Base-by-base conservation (phyloP, 2,113 vertebrate species). In the Enhydra lutris region DNA sequence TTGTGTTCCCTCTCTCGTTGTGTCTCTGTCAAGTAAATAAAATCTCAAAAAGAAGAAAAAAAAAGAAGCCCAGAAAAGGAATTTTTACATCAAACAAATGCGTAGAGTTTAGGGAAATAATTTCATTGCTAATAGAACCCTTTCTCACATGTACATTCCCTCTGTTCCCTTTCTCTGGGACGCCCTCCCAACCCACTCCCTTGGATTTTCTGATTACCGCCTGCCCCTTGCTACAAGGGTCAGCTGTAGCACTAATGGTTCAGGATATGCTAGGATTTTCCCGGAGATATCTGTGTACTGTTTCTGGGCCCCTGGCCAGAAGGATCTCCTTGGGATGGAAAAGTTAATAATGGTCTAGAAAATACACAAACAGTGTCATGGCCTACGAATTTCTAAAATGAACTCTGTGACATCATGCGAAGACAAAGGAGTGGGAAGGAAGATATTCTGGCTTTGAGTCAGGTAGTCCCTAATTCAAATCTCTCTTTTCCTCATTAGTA, bases 291-390 rank as follows among this genome's bases (percentile, higher is more conserved):
- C 9, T 59, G 71, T 65, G 76, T 78, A 39, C 24, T 29, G n/a
- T 45, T 36, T 52, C 73, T 6, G 45, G 34, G 76, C 21, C 52
- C 63, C 69, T 73, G 39, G 61, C 34, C 34, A 36, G 59, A 31
- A 34, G 26, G 71, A 12, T 42, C 79, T 92, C 71, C 50, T 89
- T 74, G 34, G 55, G 69, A 61, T 20, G 39, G 17, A 34, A n/a
- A 83, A 63, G 76, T 78, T 61, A 92, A 31, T 13, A 88, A 91
- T 91, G 55, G 61, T 74, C 91, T 89, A 57, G 67, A 81, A 97
- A 92, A 74, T 14, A 71, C 6, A 91, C 52, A 76, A 84, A 73
- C 61, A 74, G 36, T 21, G 47, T 57, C 89, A 55, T 10, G n/a
- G 39, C 80, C 34, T 92, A 31, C 21, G 20, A 50, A 65, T 67